phyloP scores from a whole-genome alignment of 2,888 invertebrate species.

The Brachyptera risi region DNA sequence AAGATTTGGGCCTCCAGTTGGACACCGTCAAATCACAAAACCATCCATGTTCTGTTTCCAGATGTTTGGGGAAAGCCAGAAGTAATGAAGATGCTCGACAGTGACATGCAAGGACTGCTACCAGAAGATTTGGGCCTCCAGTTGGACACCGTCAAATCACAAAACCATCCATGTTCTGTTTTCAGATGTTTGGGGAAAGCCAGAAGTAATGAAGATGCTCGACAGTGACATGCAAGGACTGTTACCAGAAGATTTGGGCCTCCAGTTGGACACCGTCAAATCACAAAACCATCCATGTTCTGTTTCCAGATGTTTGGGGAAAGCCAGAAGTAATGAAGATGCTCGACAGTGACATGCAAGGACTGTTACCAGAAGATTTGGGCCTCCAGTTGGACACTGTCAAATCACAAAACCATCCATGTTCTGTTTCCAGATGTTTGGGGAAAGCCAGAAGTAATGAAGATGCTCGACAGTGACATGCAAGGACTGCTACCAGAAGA shows the following conservation, averaged over 20 bases:
- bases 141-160: background rate
- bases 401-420: slow-evolving; percentile 1
- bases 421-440: slow-evolving; percentile 26
- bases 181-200: slow-evolving; percentile 25
- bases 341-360: slow-evolving; percentile 19
- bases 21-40: background rate
- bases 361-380: slow-evolving; percentile 15
- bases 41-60: too few relatives aligned
- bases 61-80: slow-evolving; percentile 25
- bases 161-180: too few relatives aligned
- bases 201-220: slow-evolving; percentile 4
- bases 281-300: too few relatives aligned
- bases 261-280: background rate
- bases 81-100: slow-evolving; percentile 7
- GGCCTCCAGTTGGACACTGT: background rate
- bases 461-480: slow-evolving; percentile 14
- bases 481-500: slow-evolving; percentile 17
- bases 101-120: slow-evolving; percentile 17
- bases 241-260: slow-evolving; percentile 11
- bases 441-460: slow-evolving; percentile 18
- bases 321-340: slow-evolving; percentile 16
- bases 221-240: slow-evolving; percentile 21
- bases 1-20: background rate
- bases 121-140: slow-evolving; percentile 6
- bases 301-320: slow-evolving; percentile 24